Conservation (phyloP, 1,140 invertebrate genomes). For the Achatina immaculata region DNA sequence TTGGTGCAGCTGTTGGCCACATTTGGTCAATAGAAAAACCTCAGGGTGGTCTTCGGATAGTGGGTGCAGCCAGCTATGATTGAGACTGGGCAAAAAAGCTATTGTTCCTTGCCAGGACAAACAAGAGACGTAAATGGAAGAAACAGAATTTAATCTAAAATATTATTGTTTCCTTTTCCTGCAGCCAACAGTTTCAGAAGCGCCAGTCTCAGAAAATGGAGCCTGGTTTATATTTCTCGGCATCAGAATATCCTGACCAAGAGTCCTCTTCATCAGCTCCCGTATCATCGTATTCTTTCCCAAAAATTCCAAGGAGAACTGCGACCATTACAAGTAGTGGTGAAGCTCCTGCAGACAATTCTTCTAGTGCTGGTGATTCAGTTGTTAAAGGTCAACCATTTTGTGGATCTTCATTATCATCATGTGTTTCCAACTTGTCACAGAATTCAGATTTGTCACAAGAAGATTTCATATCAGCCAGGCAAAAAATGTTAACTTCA, state of each 20-base stretch:
- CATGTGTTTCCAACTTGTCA: neutral
- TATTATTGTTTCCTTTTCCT: neutral
- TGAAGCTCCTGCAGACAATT: neutral
- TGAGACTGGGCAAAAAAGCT: too few relatives aligned
- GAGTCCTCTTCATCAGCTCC: too few relatives aligned
- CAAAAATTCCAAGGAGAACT: neutral
- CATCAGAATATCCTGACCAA: neutral
- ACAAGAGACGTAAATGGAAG: too few relatives aligned
- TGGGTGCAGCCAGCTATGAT: too few relatives aligned
- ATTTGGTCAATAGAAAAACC: too few relatives aligned
- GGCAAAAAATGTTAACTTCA: neutral
- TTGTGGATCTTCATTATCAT: neutral
- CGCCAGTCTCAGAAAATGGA: neutral
- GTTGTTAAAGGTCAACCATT: neutral
- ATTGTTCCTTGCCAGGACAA: too few relatives aligned
- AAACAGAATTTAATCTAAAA: too few relatives aligned
- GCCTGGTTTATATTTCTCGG: neutral
- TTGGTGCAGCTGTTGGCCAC: too few relatives aligned
- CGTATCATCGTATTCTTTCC: conserved; percentile 1
- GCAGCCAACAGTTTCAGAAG: neutral
- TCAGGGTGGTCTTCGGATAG: too few relatives aligned
- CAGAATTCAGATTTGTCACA: neutral
- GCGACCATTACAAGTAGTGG: neutral
- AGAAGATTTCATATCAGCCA: neutral
- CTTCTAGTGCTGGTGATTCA: too few relatives aligned